Conservation (phyloP, 2,113 vertebrate species). For the Anseranas semipalmata region DNA sequence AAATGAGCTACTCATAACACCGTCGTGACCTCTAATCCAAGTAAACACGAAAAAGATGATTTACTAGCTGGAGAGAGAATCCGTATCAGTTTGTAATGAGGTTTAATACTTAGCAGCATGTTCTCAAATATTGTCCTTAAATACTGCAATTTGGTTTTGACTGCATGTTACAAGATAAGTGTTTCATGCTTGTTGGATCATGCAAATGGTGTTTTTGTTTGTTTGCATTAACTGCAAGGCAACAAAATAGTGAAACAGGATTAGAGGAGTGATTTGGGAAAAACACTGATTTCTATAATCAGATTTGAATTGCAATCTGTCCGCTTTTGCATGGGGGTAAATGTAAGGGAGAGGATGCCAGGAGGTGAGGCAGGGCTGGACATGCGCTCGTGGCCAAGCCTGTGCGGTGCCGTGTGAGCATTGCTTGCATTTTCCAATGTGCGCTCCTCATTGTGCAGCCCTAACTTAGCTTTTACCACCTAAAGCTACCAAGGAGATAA, state of each 20-base stretch:
- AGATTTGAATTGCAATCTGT: constrained; percentile 40
- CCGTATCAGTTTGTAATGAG: not conserved
- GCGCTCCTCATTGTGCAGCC: not conserved
- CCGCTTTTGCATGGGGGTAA: not conserved
- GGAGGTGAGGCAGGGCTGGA: not conserved
- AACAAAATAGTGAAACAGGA: not conserved
- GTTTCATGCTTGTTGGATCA: not conserved
- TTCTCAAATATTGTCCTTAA: not conserved
- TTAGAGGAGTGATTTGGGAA: constrained; percentile 29
- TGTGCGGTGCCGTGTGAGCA: not conserved
- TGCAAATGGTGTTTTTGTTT: not conserved
- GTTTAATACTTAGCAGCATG: not conserved
- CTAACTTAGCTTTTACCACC: not conserved
- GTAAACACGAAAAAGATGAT: constrained; percentile 12
- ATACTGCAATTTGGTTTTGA: not conserved
- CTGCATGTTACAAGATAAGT: not conserved
- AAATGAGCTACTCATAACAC: constrained; percentile 28
- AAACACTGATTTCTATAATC: constrained; percentile 9
- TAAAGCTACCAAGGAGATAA: not conserved
- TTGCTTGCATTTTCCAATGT: not conserved
- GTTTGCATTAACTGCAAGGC: not conserved
- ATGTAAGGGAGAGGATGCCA: not conserved
- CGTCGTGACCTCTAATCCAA: constrained; percentile 7
- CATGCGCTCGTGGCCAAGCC: not conserved
- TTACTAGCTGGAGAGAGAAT: constrained; percentile 2